Evolutionary conservation across 2,888 invertebrate genomes (phyloP), one percentile per base, ranked within the genome.

Genomic region (Rotaria magnacalcarata): DNA sequence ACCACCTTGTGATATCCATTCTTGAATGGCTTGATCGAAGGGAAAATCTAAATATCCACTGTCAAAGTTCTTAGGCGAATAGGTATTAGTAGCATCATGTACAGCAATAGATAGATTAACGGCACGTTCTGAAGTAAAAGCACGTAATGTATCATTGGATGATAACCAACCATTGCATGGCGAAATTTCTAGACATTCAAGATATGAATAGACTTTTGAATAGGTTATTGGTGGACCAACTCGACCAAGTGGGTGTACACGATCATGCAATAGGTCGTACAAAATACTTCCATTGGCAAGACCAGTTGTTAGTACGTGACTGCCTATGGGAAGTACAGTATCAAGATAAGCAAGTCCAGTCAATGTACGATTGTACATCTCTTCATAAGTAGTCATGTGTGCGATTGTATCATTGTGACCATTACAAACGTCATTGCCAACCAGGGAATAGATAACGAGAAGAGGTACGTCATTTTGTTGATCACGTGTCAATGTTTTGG

Each of bases 361-460:
- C 80, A 89, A 50, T 8, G 89, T 88, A 87, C 90, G 90, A n/a
- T 88, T 86, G 86, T 88, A 88, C 89, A 90, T 90, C 84, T 90
- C 88, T 47, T 89, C 88, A 7, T 91, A 91, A 56, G 90, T 91
- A 3, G 92, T 92, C 91, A 92, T 92, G 87, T 91, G 89, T 58
- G 88, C 89, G 27, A 91, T 88, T 0, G 92, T 92, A 87, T 92
- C 91, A 54, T 90, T 89, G 87, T 90, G 90, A 86, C 90, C 90
- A 88, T 92, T 92, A 88, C 92, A 92, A 27, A 92, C 92, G 89
- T 92, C 92, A 89, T 92, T 92, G 84, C 92, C 92, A 88, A 92
- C 90, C 88, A 92, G 89, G 8, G 91, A 92, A 88, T 91, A 91
- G 56, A 92, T 88, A 0, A 92, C 89, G 19, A 92, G 87, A n/a